These are phyloP conservation scores for Pammene aurita DNA, from an alignment of 2,888 invertebrate species.

Conservation along the genomic window DNA sequence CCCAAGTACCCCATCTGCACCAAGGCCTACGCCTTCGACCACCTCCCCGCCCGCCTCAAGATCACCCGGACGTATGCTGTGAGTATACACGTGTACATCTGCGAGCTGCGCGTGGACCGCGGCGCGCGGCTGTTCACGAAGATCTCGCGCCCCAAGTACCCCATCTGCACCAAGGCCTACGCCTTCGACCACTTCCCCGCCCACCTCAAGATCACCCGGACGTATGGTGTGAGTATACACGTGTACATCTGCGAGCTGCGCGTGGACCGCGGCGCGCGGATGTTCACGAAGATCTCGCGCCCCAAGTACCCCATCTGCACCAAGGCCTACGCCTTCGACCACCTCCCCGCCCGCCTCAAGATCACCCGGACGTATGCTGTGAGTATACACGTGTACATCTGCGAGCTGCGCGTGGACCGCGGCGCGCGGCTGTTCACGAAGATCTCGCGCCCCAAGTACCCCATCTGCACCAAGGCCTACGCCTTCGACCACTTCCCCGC, in stretches of 20 bases:
- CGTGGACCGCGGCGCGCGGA: slow-evolving; percentile 95
- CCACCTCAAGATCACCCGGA: slow-evolving; percentile 91
- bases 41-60: slow-evolving; percentile 91
- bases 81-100: slow-evolving; percentile 55
- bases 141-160: slow-evolving; percentile 91
- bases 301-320: slow-evolving; percentile 94
- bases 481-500: slow-evolving; percentile 95
- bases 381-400: slow-evolving; percentile 55
- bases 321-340: slow-evolving; percentile 96
- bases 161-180: slow-evolving; percentile 95
- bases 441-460: slow-evolving; percentile 91
- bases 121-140: slow-evolving; percentile 95
- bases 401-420: slow-evolving; percentile 94
- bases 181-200: slow-evolving; percentile 95
- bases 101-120: slow-evolving; percentile 94
- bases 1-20: slow-evolving; percentile 94
- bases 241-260: slow-evolving; percentile 83
- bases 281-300: slow-evolving; percentile 94
- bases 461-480: slow-evolving; percentile 95
- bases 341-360: slow-evolving; percentile 91
- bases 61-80: slow-evolving; percentile 95
- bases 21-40: slow-evolving; percentile 96
- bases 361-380: slow-evolving; percentile 95
- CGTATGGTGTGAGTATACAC: slow-evolving; percentile 88
- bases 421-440: slow-evolving; percentile 95